Percentiles rank a stretch among this genome's conserved stretches.
Conservation (phyloP, 2,113 vertebrate species). For the Campylomormyrus tamandua region DNA sequence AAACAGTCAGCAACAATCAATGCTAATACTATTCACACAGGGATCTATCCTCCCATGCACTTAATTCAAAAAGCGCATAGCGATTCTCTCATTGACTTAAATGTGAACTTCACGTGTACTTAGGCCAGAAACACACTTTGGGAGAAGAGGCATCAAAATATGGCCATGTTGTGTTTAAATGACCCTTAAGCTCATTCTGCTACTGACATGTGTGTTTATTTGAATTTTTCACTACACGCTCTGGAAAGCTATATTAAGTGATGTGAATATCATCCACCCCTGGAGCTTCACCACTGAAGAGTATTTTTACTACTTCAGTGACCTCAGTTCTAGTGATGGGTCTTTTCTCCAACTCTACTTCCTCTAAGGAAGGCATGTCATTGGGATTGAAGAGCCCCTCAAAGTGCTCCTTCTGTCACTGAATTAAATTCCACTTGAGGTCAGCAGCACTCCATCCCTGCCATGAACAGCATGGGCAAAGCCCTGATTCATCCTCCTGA, state of each 20-base stretch:
- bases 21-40: neutral
- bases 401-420: neutral
- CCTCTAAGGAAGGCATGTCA: neutral
- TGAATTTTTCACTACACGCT: no score
- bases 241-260: no score
- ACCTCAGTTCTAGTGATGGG: neutral
- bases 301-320: neutral
- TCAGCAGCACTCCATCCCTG: neutral
- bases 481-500: neutral
- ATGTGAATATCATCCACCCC: neutral
- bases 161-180: neutral
- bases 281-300: neutral
- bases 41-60: neutral
- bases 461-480: neutral
- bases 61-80: neutral
- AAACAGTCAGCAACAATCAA: neutral
- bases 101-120: neutral
- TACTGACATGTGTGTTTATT: no score
- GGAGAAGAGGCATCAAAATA: neutral
- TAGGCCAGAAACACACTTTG: neutral
- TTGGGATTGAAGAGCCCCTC: neutral
- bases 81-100: neutral
- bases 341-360: neutral
- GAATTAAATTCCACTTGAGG: neutral
- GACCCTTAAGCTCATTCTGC: no score